A percentile compares a stretch with the other conserved stretches of the same genome.
Evolutionary conservation across 2,113 vertebrate genomes (phyloP).

Genomic region (Poeciliopsis occidentalis): DNA sequence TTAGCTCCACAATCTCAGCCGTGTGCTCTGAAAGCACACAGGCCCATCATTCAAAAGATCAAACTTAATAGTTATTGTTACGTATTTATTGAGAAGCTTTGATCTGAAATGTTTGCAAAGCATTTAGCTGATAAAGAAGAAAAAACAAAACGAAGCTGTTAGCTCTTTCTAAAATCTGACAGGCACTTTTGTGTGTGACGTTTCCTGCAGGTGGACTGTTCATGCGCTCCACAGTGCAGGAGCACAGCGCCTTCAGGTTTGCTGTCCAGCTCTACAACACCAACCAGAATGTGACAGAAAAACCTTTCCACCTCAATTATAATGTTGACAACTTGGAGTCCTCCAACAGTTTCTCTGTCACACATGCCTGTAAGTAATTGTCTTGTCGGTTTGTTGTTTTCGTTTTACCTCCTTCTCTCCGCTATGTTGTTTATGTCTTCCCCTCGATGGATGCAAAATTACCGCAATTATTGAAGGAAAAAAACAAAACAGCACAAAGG

Average conservation of each 20-base stretch:
- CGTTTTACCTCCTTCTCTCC: neutral
- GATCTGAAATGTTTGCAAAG: neutral
- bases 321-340: slow-evolving; percentile 99
- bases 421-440: neutral
- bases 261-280: slow-evolving; percentile 99
- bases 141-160: no score
- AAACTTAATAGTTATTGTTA: neutral
- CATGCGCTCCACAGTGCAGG: slow-evolving; percentile 97
- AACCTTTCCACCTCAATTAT: slow-evolving; percentile 98
- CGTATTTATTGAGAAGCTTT: neutral
- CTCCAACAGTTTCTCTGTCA: slow-evolving; percentile 99
- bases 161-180: neutral
- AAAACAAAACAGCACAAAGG: neutral
- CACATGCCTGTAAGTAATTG: slow-evolving; percentile 96
- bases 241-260: slow-evolving; percentile 98
- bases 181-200: slow-evolving; percentile 6
- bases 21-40: neutral
- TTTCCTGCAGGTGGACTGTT: slow-evolving; percentile 90
- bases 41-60: neutral
- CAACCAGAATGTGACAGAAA: slow-evolving; percentile 97
- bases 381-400: neutral
- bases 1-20: neutral
- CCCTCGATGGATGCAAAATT: neutral
- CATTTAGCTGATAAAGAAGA: neutral
- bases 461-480: neutral